Evolutionary conservation across 2,888 invertebrate species (phyloP).

Genomic region (Pseudococcus jackbeardsleyi): DNA sequence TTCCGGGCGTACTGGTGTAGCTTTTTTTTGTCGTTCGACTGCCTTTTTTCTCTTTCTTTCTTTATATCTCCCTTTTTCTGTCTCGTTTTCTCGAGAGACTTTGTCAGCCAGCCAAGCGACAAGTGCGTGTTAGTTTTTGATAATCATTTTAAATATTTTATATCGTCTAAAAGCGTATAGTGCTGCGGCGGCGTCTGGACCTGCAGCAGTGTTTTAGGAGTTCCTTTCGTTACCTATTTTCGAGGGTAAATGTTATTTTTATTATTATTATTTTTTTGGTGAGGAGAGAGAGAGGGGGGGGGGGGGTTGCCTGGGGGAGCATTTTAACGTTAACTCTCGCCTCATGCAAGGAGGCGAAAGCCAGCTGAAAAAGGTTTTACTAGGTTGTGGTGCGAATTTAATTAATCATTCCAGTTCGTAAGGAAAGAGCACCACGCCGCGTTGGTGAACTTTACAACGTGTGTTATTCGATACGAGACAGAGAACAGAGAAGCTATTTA

Average conservation of each 20-base stretch:
- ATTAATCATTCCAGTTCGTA: neutral
- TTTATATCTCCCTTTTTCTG: neutral
- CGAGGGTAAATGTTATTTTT: too few relatives aligned
- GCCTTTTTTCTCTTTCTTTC: too few relatives aligned
- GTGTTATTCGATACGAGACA: neutral
- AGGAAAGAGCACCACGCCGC: neutral
- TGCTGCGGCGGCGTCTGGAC: neutral
- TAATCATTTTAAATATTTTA: slow-evolving; percentile 10
- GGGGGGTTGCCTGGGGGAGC: too few relatives aligned
- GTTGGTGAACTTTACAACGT: neutral
- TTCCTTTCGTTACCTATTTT: too few relatives aligned
- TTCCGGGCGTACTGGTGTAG: neutral
- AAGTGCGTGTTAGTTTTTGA: neutral
- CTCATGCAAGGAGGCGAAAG: neutral
- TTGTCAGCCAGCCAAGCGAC: neutral
- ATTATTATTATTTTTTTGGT: too few relatives aligned
- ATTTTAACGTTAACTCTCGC: too few relatives aligned
- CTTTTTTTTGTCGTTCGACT: slow-evolving; percentile 10
- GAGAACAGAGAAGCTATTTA: neutral
- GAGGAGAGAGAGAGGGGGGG: too few relatives aligned
- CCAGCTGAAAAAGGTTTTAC: too few relatives aligned
- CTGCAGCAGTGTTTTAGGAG: neutral
- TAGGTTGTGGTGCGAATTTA: neutral
- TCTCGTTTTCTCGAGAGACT: neutral
- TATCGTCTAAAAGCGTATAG: neutral